phyloP scores from a whole-genome alignment of 1,140 invertebrate species.

The Neodiprion pinetum region DNA sequence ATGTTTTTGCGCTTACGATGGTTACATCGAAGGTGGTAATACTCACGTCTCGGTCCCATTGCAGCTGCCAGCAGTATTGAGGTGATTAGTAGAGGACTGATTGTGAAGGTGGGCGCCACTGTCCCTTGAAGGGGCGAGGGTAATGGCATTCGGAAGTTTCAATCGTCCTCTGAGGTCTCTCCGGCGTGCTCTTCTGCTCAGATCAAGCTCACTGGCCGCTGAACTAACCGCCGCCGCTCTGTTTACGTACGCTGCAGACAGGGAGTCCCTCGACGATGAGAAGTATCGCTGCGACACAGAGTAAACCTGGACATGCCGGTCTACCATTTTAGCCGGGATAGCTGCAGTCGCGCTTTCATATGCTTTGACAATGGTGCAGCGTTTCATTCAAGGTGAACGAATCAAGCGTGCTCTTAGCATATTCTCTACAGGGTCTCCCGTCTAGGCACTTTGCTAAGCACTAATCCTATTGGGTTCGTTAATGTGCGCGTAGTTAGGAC shows the following conservation, averaged over 20 bases:
- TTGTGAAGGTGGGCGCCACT: conserved; percentile 67
- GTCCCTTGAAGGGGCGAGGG: conserved; percentile 66
- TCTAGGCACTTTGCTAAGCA: too few species aligned
- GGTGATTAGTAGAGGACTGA: conserved; percentile 70
- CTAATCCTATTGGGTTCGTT: too few species aligned
- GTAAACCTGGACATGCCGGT: conserved; percentile 46
- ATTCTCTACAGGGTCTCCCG: too few species aligned
- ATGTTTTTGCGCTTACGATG: too few species aligned
- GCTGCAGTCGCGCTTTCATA: conserved; percentile 20
- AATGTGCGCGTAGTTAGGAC: too few species aligned
- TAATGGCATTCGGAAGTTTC: conserved; percentile 70
- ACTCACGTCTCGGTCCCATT: conserved; percentile 73
- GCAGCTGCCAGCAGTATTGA: conserved; percentile 67
- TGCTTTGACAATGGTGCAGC: background rate
- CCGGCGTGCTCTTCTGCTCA: conserved; percentile 70
- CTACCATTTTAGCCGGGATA: conserved; percentile 36
- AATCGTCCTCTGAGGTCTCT: conserved; percentile 71
- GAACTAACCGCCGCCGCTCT: conserved; percentile 57
- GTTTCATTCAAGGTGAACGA: background rate
- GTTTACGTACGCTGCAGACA: conserved; percentile 75
- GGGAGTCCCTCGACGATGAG: conserved; percentile 76
- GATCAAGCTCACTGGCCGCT: conserved; percentile 76
- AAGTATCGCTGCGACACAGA: conserved; percentile 66
- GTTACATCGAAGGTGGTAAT: too few species aligned
- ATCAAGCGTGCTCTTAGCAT: background rate